These are phyloP conservation scores for Ectropis grisescens DNA, from an alignment of 1,140 invertebrate species.

Conservation along the genomic window DNA sequence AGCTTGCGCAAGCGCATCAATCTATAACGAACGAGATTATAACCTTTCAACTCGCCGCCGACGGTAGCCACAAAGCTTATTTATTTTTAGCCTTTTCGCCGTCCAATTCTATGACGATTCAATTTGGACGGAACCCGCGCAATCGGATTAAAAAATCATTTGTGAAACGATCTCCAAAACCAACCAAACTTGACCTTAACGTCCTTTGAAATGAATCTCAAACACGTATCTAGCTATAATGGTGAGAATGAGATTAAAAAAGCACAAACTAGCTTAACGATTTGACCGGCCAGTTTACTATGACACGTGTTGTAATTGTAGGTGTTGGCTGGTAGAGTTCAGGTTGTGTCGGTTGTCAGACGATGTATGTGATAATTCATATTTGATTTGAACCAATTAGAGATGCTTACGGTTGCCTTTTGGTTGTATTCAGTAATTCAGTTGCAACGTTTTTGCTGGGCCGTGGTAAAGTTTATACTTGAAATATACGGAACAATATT, in stretches of 20 bases:
- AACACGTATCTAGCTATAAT: not conserved
- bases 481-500: conserved; percentile 8
- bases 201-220: not conserved
- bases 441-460: conserved; percentile 28
- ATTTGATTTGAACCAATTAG: conserved; percentile 66
- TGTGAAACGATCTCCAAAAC: conserved; percentile 9
- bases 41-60: conserved; percentile 44
- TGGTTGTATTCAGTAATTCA: conserved; percentile 24
- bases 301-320: conserved; percentile 12
- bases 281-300: not conserved
- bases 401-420: conserved; percentile 51
- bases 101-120: conserved; percentile 57
- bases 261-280: not conserved
- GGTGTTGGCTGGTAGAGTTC: conserved; percentile 7
- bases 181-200: conserved; percentile 4
- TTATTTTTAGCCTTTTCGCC: conserved; percentile 20
- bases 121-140: conserved; percentile 40
- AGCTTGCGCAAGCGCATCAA: conserved; percentile 30
- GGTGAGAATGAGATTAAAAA: no score
- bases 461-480: conserved; percentile 19
- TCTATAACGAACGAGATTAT: conserved; percentile 48
- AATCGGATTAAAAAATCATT: conserved; percentile 14
- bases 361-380: conserved; percentile 41
- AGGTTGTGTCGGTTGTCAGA: conserved; percentile 18
- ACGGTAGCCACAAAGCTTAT: conserved; percentile 8